A percentile compares a stretch with the other conserved stretches of the same genome.
Conservation (phyloP, 2,797 vertebrate genomes). For the Harpagifer antarcticus region DNA sequence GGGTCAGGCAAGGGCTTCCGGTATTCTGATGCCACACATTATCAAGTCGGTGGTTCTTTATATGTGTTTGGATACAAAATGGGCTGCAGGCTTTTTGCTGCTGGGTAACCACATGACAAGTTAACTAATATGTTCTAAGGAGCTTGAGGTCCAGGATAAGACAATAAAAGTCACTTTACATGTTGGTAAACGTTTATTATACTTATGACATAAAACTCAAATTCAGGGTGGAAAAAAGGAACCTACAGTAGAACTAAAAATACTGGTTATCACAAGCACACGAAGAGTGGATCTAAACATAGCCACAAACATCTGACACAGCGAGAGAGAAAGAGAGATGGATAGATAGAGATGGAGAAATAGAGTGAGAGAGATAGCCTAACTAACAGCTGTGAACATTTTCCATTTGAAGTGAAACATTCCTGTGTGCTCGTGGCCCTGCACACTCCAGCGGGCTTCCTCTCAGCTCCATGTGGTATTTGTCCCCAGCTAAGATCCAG, state of each 20-base stretch:
- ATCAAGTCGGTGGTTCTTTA: constrained; percentile 24
- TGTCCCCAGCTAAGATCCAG: constrained; percentile 87
- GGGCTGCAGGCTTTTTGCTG: constrained; percentile 16
- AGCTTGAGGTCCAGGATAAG: not conserved
- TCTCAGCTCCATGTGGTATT: constrained; percentile 88
- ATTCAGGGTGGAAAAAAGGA: constrained; percentile 2
- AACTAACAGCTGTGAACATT: constrained; percentile 83
- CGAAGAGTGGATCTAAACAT: constrained; percentile 50
- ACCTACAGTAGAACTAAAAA: constrained; percentile 50
- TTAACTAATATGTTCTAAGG: constrained; percentile 19
- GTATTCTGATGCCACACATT: constrained; percentile 42
- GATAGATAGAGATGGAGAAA: constrained; percentile 64
- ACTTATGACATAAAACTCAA: not conserved
- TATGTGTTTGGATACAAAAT: constrained; percentile 39
- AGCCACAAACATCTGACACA: constrained; percentile 53
- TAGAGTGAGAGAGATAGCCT: constrained; percentile 69
- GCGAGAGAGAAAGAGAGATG: constrained; percentile 44
- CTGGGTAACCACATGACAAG: constrained; percentile 23
- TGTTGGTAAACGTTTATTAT: not conserved
- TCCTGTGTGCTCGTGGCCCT: constrained; percentile 80
- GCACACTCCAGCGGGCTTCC: constrained; percentile 80
- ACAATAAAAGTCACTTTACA: not conserved
- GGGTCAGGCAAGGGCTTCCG: constrained; percentile 49
- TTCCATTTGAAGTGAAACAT: constrained; percentile 87
- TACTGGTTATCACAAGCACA: constrained; percentile 54